Conservation (phyloP, 2,888 invertebrate species). For the Ennomos fuscantarius region DNA sequence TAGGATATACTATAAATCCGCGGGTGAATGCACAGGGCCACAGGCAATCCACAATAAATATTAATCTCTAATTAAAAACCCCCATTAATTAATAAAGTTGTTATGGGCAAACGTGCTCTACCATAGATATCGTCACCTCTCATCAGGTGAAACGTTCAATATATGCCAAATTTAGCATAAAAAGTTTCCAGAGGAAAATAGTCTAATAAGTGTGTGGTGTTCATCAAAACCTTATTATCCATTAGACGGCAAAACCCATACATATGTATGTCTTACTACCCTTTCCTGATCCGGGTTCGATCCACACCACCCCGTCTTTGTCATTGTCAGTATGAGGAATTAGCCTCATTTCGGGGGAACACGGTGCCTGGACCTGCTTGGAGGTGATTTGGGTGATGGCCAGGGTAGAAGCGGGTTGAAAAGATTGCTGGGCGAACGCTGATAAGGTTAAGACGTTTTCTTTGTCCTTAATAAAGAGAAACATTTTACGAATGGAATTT, state of each 20-base stretch:
- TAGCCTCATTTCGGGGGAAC: slow-evolving; percentile 53
- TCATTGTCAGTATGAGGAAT: slow-evolving; percentile 74
- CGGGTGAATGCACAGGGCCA: no score
- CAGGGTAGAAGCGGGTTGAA: slow-evolving; percentile 24
- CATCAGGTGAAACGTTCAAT: no score
- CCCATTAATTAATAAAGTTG: no score
- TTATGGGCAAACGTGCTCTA: no score
- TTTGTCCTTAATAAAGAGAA: background rate
- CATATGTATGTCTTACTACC: slow-evolving; percentile 19
- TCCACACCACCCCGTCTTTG: slow-evolving; percentile 47
- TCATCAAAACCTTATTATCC: slow-evolving; percentile 7
- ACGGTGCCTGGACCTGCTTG: slow-evolving; percentile 40
- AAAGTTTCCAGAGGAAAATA: no score
- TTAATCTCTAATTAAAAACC: no score
- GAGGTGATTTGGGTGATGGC: slow-evolving; percentile 40
- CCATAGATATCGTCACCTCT: no score
- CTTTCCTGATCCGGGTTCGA: slow-evolving; percentile 27
- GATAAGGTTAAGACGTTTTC: slow-evolving; percentile 1
- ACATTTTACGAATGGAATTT: no score
- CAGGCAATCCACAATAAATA: no score
- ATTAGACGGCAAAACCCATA: slow-evolving; percentile 10
- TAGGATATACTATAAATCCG: no score
- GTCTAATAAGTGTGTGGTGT: no score
- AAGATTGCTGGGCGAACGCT: slow-evolving; percentile 4
- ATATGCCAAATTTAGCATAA: no score